Base-by-base conservation (phyloP, 2,113 vertebrate genomes). In the Willisornis vidua region DNA sequence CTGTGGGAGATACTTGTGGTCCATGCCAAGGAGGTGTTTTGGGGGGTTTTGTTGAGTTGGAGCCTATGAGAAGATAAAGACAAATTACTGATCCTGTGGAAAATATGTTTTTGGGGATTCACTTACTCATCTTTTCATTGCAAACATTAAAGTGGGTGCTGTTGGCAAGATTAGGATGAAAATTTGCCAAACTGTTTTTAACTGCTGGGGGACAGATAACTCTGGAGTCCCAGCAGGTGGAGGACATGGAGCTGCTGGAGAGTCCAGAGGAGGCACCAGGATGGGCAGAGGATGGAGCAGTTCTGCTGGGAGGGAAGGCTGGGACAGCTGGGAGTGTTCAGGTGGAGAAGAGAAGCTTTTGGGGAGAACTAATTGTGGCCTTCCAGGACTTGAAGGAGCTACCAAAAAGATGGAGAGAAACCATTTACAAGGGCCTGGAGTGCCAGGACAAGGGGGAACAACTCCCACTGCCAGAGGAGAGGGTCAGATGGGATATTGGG, bases 1-100 rank as follows among this genome's bases (percentile, higher is more conserved):
- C 35, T 61, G 35, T 35, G 54, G 57, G 70, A 85, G 43, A 8
- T 48, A 2, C 29, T 77, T 1, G 0, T 61, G 51, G 29, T 76
- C 1, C 1, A 3, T 58, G 51, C 59, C 48, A 66, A 46, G 59
- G 71, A 39, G 0, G 0, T 46, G n/a, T 26, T 48, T 13, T 19
- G 62, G 8, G 67, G 8, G 67, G 26, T 85, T 48, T 88, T 70
- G 28, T 46, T 29, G 41, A 73, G 14, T 11, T 73, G 82, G 13
- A 72, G 49, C 41, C 51, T 14, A 1, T 61, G 7, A 41, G n/a
- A 67, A 51, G 33, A 35, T 51, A 8, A 45, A 54, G 22, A 49
- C 29, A 61, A 54, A 91, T 37, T 28, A 62, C 22, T 51, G 49
- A 43, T 71, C 58, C 39, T 33, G 3, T 52, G 35, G 35, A 45